Evolutionary conservation across 2,888 invertebrate genomes (phyloP).

Genomic region (Apotomis turbidana): DNA sequence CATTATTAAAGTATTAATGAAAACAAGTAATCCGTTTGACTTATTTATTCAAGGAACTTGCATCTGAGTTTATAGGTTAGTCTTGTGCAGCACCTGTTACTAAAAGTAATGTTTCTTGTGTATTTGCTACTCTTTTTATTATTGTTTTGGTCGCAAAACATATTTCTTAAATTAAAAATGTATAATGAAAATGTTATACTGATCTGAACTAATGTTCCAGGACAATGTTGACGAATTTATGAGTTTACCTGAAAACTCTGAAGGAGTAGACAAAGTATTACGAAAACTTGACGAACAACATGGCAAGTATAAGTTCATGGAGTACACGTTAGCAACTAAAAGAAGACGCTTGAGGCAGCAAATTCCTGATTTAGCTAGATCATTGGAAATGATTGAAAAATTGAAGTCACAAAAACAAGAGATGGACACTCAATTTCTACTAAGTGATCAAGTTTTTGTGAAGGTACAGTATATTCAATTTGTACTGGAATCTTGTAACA

Average conservation of each 20-base stretch:
- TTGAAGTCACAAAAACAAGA: conserved; percentile 91
- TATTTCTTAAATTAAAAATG: background rate
- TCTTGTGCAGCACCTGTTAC: conserved; percentile 15
- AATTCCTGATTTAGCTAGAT: conserved; percentile 96
- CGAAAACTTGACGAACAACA: conserved; percentile 95
- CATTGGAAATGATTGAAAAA: conserved; percentile 95
- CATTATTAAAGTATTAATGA: background rate
- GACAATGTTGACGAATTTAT: conserved; percentile 98
- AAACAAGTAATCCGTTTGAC: background rate
- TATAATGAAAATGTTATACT: no score
- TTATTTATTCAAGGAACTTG: background rate
- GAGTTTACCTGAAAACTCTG: conserved; percentile 91
- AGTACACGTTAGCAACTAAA: conserved; percentile 94
- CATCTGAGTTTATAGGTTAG: conserved; percentile 28
- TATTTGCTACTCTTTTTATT: background rate
- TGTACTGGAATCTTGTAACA: no score
- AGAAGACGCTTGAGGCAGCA: conserved; percentile 94
- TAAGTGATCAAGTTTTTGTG: conserved; percentile 95
- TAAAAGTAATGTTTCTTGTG: background rate
- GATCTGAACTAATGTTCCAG: conserved; percentile 70
- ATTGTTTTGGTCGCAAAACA: background rate
- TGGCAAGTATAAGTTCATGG: conserved; percentile 99
- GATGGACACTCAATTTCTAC: conserved; percentile 93
- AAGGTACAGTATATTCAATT: conserved; percentile 64
- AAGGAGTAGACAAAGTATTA: conserved; percentile 93